Evolutionary conservation across 2,113 vertebrate genomes (phyloP).

Genomic region (Machaerirhynchus nigripectus): DNA sequence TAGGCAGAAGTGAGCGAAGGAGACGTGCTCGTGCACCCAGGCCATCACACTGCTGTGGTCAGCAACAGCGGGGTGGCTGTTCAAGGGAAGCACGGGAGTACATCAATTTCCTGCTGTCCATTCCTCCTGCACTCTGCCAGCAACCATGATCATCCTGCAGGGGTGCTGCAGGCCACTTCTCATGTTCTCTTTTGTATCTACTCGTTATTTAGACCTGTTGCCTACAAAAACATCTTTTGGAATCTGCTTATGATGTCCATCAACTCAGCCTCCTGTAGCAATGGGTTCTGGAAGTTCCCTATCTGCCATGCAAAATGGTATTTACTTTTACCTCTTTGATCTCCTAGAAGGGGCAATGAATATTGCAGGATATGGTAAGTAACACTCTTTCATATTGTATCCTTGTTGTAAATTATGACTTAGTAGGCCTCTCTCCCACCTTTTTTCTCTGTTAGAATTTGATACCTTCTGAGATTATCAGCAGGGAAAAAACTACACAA

Average conservation of each 20-base stretch:
- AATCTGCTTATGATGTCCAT: neutral
- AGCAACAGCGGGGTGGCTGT: neutral
- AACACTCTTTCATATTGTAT: neutral
- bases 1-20: neutral
- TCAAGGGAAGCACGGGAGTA: fast-evolving
- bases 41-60: neutral
- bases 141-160: neutral
- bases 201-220: neutral
- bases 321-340: neutral
- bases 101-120: neutral
- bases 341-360: neutral
- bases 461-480: neutral
- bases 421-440: neutral
- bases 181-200: neutral
- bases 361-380: neutral
- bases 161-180: neutral
- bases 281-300: neutral
- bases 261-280: neutral
- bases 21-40: neutral
- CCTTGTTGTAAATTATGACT: neutral
- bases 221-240: neutral
- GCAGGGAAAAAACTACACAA: neutral
- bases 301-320: neutral
- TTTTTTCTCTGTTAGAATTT: neutral
- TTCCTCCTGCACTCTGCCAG: neutral